Evolutionary conservation across 2,888 invertebrate genomes (phyloP).

Genomic region (Platyscelio sp.): DNA sequence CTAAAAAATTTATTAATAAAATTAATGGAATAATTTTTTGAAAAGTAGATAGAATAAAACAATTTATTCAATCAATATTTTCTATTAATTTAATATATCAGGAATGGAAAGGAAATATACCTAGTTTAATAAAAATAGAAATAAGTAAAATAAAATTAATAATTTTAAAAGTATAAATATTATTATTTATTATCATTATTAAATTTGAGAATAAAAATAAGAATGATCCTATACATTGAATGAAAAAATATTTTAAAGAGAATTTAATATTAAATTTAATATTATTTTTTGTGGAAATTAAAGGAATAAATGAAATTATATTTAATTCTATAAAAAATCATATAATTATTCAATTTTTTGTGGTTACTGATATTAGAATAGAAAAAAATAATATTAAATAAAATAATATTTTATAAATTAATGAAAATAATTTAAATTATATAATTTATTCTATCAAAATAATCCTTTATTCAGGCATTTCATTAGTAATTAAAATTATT

Average conservation of each 20-base stretch:
- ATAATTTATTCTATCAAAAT: slow-evolving; percentile 56
- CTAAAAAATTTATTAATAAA: slow-evolving; percentile 85
- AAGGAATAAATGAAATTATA: slow-evolving; percentile 86
- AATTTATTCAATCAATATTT: slow-evolving; percentile 32
- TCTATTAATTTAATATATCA: slow-evolving; percentile 86
- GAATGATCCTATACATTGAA: slow-evolving; percentile 88
- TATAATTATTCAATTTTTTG: slow-evolving; percentile 74
- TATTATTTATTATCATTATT: slow-evolving; percentile 86
- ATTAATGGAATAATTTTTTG: slow-evolving; percentile 85
- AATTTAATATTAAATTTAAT: slow-evolving; percentile 86
- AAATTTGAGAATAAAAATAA: slow-evolving; percentile 87
- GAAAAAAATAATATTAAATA: slow-evolving; percentile 3
- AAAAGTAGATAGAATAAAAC: slow-evolving; percentile 77
- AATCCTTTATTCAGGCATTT: slow-evolving; percentile 63
- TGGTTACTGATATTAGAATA: slow-evolving; percentile 49
- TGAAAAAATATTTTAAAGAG: slow-evolving; percentile 84
- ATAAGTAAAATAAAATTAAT: slow-evolving; percentile 80
- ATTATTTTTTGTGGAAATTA: slow-evolving; percentile 83
- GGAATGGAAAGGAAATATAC: slow-evolving; percentile 90
- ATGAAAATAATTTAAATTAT: slow-evolving; percentile 54
- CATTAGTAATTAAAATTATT: slow-evolving; percentile 39
- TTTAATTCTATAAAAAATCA: slow-evolving; percentile 79
- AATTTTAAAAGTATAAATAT: slow-evolving; percentile 52
- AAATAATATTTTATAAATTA: slow-evolving; percentile 7
- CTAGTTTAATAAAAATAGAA: slow-evolving; percentile 88